phyloP scores from a whole-genome alignment of 2,888 invertebrate genomes.

The Parnassius glacialis region DNA sequence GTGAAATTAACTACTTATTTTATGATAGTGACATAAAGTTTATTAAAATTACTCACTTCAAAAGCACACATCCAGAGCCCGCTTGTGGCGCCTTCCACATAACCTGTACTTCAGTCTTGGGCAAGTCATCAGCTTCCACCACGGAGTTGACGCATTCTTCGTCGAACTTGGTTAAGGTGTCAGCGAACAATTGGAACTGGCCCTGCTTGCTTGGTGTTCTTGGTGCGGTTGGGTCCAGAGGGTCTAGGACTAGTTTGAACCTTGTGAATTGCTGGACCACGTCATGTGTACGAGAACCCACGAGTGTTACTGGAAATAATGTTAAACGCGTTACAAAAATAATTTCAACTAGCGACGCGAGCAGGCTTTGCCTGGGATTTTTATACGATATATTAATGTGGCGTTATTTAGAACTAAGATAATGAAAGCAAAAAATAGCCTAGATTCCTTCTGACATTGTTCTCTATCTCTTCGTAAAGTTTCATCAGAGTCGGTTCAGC shows the following conservation, averaged over 20 bases:
- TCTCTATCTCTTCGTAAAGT: too few relatives aligned
- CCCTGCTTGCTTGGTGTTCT: slow-evolving; percentile 58
- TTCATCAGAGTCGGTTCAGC: too few relatives aligned
- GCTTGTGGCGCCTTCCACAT: slow-evolving; percentile 94
- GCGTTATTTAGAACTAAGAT: too few relatives aligned
- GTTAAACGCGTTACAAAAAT: too few relatives aligned
- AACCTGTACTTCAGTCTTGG: slow-evolving; percentile 91
- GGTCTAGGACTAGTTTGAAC: slow-evolving; percentile 89
- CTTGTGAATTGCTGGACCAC: slow-evolving; percentile 88
- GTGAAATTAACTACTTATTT: too few relatives aligned
- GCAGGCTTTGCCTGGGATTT: too few relatives aligned
- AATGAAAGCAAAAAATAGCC: too few relatives aligned
- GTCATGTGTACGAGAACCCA: slow-evolving; percentile 84
- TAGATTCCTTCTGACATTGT: too few relatives aligned
- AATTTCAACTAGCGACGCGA: too few relatives aligned
- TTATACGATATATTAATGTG: too few relatives aligned
- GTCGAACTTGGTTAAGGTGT: slow-evolving; percentile 85
- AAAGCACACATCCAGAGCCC: slow-evolving; percentile 92
- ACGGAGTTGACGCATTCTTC: slow-evolving; percentile 93
- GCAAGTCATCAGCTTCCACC: slow-evolving; percentile 87
- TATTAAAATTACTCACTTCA: slow-evolving; percentile 81
- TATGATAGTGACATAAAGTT: too few relatives aligned
- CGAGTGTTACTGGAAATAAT: slow-evolving; percentile 80
- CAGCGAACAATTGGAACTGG: slow-evolving; percentile 78
- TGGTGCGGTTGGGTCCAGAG: slow-evolving; percentile 71